Evolutionary conservation across 2,888 invertebrate species (phyloP).

Genomic region (Mimachlamys varia): DNA sequence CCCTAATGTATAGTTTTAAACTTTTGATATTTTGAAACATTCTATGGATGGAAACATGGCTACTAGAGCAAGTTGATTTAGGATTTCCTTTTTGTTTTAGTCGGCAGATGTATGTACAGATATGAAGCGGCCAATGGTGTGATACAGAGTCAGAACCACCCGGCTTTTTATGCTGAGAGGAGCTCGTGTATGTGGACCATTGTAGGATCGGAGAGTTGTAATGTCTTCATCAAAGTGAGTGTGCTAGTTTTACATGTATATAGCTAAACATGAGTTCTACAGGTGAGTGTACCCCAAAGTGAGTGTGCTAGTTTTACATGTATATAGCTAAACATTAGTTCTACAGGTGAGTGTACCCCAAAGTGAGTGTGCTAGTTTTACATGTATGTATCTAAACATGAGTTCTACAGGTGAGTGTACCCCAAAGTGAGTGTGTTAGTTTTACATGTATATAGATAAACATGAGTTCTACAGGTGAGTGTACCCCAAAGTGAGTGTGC

Average conservation of each 20-base stretch:
- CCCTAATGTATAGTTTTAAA: too few relatives aligned
- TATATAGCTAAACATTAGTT: too few relatives aligned
- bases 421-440: too few relatives aligned
- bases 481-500: not conserved
- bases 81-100: conserved; percentile 32
- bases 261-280: not conserved
- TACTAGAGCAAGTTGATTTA: not conserved
- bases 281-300: not conserved
- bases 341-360: too few relatives aligned
- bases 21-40: too few relatives aligned
- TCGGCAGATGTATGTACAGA: conserved; percentile 40
- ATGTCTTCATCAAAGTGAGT: conserved; percentile 51
- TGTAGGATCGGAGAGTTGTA: conserved; percentile 50
- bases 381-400: too few relatives aligned
- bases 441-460: too few relatives aligned
- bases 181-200: conserved; percentile 54
- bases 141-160: conserved; percentile 47
- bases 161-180: conserved; percentile 42
- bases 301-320: not conserved
- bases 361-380: conserved; percentile 38
- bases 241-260: not conserved
- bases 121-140: conserved; percentile 29
- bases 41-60: too few relatives aligned
- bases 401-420: too few relatives aligned
- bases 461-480: too few relatives aligned